Evolutionary conservation across 2,888 invertebrate genomes (phyloP).

Genomic region (Operophtera brumata): DNA sequence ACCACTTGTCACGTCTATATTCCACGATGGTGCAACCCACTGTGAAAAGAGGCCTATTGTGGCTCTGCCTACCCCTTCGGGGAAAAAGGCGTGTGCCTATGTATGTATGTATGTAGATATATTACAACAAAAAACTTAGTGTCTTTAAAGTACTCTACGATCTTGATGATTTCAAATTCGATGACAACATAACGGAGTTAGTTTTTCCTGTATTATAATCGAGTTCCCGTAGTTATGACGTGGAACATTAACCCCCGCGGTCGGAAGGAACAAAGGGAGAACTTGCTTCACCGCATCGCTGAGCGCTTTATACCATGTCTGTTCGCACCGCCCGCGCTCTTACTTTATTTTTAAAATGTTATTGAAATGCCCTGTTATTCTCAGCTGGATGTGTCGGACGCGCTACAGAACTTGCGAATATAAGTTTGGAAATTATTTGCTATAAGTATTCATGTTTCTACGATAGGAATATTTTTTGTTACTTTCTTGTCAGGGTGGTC

Average conservation of each 20-base stretch:
- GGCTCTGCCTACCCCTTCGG: too few species aligned
- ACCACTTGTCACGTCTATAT: too few species aligned
- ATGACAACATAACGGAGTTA: too few species aligned
- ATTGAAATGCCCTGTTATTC: constrained; percentile 28
- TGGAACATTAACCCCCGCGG: constrained; percentile 36
- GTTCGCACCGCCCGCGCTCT: constrained; percentile 36
- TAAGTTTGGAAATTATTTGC: constrained; percentile 1
- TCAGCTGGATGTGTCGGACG: constrained; percentile 9
- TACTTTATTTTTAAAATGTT: constrained; percentile 35
- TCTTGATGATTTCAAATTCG: too few species aligned
- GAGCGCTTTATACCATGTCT: constrained; percentile 47
- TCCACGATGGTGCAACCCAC: too few species aligned
- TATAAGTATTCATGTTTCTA: neutral
- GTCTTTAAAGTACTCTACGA: too few species aligned
- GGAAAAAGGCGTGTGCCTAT: too few species aligned
- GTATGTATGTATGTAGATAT: too few species aligned
- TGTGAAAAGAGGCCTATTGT: too few species aligned
- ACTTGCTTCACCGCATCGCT: constrained; percentile 49
- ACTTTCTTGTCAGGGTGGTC: too few species aligned
- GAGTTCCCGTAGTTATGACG: constrained; percentile 41
- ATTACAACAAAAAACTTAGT: too few species aligned
- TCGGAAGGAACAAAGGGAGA: constrained; percentile 39
- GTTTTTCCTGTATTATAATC: too few species aligned
- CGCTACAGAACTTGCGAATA: constrained; percentile 10
- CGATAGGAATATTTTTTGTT: neutral